These are phyloP conservation scores for Lasaia peninsularis DNA, from an alignment of 1,140 invertebrate genomes.

Conservation along the genomic window DNA sequence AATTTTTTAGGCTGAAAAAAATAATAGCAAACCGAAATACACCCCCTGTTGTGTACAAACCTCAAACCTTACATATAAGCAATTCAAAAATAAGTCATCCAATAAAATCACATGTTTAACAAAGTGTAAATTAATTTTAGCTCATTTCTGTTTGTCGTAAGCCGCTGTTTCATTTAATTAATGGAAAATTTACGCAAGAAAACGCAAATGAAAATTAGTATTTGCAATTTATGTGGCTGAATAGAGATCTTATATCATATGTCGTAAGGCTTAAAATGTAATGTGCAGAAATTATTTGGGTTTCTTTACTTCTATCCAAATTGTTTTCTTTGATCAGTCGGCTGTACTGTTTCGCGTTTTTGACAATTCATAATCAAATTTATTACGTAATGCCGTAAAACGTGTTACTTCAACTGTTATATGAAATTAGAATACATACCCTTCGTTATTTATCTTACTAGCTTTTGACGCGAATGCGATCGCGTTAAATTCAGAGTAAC, in stretches of 20 bases:
- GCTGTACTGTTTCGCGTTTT: not conserved
- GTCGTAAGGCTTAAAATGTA: not conserved
- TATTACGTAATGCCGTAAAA: not conserved
- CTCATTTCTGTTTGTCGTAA: constrained; percentile 8
- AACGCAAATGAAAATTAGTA: constrained; percentile 6
- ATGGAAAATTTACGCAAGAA: constrained; percentile 10
- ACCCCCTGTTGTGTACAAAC: not conserved
- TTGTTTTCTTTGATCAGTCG: constrained; percentile 3
- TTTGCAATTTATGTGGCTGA: not conserved
- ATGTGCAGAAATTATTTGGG: not conserved
- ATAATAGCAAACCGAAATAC: too few species aligned
- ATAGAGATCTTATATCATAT: not conserved
- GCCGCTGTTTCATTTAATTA: constrained; percentile 9
- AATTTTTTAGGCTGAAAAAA: too few species aligned
- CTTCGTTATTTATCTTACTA: too few species aligned
- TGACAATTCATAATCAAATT: constrained; percentile 8
- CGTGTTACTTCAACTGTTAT: too few species aligned
- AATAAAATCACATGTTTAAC: constrained; percentile 1
- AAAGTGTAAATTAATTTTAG: constrained; percentile 10
- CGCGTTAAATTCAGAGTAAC: too few species aligned
- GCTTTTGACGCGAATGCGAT: too few species aligned
- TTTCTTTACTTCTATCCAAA: not conserved
- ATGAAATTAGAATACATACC: too few species aligned
- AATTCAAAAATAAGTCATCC: constrained; percentile 6
- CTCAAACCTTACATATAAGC: not conserved